A percentile compares a stretch with the other conserved stretches of the same genome.
phyloP scores from a whole-genome alignment of 2,113 vertebrate genomes.

The Pandion haliaetus region DNA sequence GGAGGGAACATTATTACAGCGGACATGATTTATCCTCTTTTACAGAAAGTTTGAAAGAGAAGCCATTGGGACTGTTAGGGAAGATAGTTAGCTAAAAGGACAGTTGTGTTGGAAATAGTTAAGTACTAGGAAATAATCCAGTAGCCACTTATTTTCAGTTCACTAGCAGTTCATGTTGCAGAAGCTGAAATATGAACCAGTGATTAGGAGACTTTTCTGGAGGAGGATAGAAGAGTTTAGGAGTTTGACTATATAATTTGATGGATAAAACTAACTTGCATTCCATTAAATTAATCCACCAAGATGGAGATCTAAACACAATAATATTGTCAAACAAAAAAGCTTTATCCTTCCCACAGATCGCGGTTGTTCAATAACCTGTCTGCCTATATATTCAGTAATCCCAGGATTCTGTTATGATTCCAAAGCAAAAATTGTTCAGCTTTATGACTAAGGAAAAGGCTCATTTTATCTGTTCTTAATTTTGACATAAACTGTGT shows the following conservation, averaged over 20 bases:
- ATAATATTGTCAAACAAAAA: background rate
- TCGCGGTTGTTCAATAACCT: background rate
- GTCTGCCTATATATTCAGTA: background rate
- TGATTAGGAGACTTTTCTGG: background rate
- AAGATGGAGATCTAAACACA: background rate
- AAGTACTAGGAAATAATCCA: background rate
- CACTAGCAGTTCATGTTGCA: background rate
- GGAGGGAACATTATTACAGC: no score
- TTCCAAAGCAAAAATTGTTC: background rate
- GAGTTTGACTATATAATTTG: background rate
- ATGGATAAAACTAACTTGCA: background rate
- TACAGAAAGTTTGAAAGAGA: background rate
- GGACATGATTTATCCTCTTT: background rate
- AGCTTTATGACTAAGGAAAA: background rate
- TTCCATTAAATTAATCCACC: background rate
- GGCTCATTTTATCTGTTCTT: background rate
- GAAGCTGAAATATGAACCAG: background rate
- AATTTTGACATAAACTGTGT: background rate
- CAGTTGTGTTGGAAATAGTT: background rate
- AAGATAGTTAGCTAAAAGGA: background rate
- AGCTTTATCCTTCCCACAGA: background rate
- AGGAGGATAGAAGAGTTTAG: background rate
- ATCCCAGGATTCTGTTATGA: background rate
- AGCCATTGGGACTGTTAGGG: background rate
- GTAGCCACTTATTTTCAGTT: background rate